Evolutionary conservation across 2,113 vertebrate genomes (phyloP), one percentile per base, ranked within the genome.

Genomic region (Epinephelus cyanopodus): DNA sequence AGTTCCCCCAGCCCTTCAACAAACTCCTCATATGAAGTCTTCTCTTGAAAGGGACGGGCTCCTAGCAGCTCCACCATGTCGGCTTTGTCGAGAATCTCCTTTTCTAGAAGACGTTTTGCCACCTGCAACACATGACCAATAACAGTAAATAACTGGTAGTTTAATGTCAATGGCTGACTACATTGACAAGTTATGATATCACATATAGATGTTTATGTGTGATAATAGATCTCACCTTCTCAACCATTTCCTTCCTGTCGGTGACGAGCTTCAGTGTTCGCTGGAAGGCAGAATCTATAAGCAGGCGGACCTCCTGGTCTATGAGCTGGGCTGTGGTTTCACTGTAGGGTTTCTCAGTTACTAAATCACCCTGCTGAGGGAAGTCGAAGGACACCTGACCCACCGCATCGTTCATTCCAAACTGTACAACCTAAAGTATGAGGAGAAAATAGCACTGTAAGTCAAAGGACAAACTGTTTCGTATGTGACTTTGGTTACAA

Each of bases 331-430:
- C 91, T 79, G 27, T 95, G 10, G 10, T 95, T 97, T 87, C 96
- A 95, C 98, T 98, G 79, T 96, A 99, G 19, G 98, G 98, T 74
- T 99, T 99, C 92, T 98, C 97, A 18, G 96, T 89, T 1, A 98
- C 93, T 90, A 97, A 87, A 70, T 96, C 95, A 2, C 96, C 97
- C 91, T 96, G 96, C 12, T 96, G 96, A 4, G 96, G 97, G 18
- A 97, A 95, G 82, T 99, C 97, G 68, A 99, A 99, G 65, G 97
- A 99, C 85, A 99, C 95, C 90, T 97, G 98, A 19, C 98, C 98
- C 47, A 99, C 96, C 71, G 96, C 97, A 48, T 97, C 95, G 69
- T 97, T 99, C 98, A 99, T 99, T 61, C 98, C 98, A 89, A 99
- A 99, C 92, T 99, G 97, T 61, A 99, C 97, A 70, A 99, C 97